A percentile compares a stretch with the other conserved stretches of the same genome.
These are phyloP conservation scores for Pardosa pseudoannulata DNA, from an alignment of 2,888 invertebrate species.

Conservation along the genomic window DNA sequence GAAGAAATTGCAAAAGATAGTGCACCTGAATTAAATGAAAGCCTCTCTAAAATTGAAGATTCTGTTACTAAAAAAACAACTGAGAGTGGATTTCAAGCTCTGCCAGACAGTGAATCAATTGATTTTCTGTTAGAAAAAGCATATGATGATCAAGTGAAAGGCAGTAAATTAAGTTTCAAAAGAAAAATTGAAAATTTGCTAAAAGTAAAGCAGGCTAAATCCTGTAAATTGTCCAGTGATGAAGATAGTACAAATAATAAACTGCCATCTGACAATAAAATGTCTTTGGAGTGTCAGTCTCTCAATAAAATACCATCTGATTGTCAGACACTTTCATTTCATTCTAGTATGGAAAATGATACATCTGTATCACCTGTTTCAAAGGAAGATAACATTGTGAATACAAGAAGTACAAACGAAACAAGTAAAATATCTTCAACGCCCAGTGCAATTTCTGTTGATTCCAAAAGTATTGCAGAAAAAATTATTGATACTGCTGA, in stretches of 20 bases:
- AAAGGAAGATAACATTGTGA: too few species aligned
- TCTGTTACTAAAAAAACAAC: background rate
- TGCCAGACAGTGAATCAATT: constrained; percentile 16
- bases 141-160: constrained; percentile 6
- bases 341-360: background rate
- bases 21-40: too few species aligned
- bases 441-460: too few species aligned
- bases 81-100: background rate
- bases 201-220: constrained; percentile 28
- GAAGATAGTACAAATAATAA: background rate
- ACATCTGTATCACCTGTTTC: background rate
- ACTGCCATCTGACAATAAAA: background rate
- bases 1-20: too few species aligned
- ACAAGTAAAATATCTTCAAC: too few species aligned
- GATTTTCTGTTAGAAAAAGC: constrained; percentile 50
- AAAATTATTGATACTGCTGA: too few species aligned
- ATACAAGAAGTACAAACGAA: too few species aligned
- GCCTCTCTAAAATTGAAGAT: background rate
- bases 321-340: background rate
- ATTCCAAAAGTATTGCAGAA: too few species aligned
- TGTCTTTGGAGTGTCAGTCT: background rate
- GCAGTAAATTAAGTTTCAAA: constrained; percentile 19
- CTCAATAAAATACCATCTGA: background rate
- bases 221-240: background rate
- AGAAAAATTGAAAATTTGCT: constrained; percentile 51